A percentile compares a stretch with the other conserved stretches of the same genome.
phyloP scores from a whole-genome alignment of 2,113 vertebrate genomes.

The Elephantulus edwardii region DNA sequence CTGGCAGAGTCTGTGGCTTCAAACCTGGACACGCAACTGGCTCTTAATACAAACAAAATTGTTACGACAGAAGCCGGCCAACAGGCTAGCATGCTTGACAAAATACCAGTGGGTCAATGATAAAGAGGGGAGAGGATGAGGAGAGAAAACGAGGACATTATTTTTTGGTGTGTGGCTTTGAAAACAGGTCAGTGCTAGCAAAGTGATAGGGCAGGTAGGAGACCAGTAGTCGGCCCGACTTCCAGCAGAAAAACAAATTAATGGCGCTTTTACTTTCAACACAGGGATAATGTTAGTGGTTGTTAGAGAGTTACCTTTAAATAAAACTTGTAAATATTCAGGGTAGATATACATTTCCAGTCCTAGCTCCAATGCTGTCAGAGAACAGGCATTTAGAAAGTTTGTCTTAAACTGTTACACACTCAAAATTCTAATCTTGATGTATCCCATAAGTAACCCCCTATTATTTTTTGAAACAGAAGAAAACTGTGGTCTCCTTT shows the following conservation, averaged over 20 bases:
- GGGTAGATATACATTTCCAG: constrained; percentile 26
- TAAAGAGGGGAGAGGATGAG: constrained; percentile 55
- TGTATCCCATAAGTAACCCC: not conserved
- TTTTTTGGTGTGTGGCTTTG: constrained; percentile 51
- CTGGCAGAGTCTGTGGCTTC: constrained; percentile 55
- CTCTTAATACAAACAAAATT: constrained; percentile 54
- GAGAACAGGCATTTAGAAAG: constrained; percentile 36
- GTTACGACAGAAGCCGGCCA: not conserved
- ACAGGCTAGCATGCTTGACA: constrained; percentile 52
- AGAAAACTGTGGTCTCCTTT: not conserved
- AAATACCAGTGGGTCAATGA: constrained; percentile 54
- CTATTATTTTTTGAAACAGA: constrained; percentile 11
- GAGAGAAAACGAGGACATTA: constrained; percentile 48
- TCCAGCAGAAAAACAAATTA: constrained; percentile 50
- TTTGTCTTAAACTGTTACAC: not conserved
- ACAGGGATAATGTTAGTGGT: not conserved
- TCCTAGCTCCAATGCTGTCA: not conserved
- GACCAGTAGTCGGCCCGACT: not conserved
- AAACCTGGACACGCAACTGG: constrained; percentile 48
- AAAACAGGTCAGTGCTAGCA: constrained; percentile 53
- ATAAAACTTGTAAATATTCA: constrained; percentile 49
- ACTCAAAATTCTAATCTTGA: constrained; percentile 28
- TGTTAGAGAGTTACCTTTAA: constrained; percentile 32
- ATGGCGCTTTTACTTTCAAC: constrained; percentile 1
- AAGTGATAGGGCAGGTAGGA: constrained; percentile 36